phyloP scores from a whole-genome alignment of 2,113 vertebrate genomes.

The Taxidea taxus region DNA sequence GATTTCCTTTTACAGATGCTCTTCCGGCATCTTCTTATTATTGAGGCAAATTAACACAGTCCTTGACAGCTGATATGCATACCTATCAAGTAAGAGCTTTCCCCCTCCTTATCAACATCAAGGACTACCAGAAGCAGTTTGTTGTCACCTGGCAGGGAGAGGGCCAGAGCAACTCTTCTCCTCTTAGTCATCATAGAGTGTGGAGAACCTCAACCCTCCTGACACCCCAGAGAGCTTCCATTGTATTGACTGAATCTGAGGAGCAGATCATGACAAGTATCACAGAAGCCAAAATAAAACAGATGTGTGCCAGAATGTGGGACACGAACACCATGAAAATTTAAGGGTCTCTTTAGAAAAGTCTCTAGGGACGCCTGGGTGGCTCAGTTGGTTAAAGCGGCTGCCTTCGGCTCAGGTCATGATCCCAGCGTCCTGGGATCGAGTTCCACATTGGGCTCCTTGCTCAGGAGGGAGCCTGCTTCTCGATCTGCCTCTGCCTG shows the following conservation, averaged over 20 bases:
- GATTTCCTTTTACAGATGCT: conserved; percentile 36
- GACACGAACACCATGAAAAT: background rate
- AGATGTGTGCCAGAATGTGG: background rate
- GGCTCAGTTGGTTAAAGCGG: too few species aligned
- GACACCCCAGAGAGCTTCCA: background rate
- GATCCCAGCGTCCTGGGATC: too few species aligned
- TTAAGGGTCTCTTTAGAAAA: background rate
- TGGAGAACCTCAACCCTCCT: background rate
- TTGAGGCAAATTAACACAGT: conserved; percentile 31
- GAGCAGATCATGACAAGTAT: background rate
- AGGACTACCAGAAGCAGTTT: background rate
- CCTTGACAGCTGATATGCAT: background rate
- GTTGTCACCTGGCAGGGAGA: background rate
- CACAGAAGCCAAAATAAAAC: background rate
- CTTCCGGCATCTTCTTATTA: too few species aligned
- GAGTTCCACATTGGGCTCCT: too few species aligned
- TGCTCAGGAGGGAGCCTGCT: too few species aligned
- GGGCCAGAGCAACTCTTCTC: background rate
- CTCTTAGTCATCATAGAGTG: background rate
- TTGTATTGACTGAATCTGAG: background rate
- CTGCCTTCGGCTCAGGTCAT: too few species aligned
- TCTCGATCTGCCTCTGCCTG: too few species aligned
- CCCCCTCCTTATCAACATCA: background rate
- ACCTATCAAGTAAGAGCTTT: background rate
- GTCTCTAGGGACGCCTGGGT: too few species aligned